These are phyloP conservation scores for Pachyseris speciosa DNA, from an alignment of 64 coral and sea anemone genomes.

Conservation along the genomic window DNA sequence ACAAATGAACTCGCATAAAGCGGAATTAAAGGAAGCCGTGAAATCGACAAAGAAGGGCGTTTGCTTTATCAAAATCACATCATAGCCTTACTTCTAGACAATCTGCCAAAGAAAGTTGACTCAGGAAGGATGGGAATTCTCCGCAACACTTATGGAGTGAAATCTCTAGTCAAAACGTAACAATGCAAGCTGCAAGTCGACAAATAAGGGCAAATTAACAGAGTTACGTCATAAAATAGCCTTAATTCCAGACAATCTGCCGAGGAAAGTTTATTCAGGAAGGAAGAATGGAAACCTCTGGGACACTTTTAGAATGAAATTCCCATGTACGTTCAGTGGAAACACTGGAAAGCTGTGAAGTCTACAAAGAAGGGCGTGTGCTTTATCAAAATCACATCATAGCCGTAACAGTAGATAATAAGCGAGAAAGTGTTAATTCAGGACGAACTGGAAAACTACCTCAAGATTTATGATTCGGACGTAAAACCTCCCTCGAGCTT, in stretches of 20 bases:
- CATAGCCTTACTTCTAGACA: background rate
- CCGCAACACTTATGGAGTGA: background rate
- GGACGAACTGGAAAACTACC: background rate
- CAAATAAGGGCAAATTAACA: too few relatives aligned
- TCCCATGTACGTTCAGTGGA: too few relatives aligned
- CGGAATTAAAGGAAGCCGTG: conserved; percentile 39
- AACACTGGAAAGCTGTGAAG: conserved; percentile 12
- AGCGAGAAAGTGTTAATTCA: background rate
- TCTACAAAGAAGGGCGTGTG: conserved; percentile 55
- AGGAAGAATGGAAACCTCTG: too few relatives aligned
- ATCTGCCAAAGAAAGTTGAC: background rate
- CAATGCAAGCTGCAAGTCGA: too few relatives aligned
- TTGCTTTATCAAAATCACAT: conserved; percentile 55
- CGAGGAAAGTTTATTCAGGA: too few relatives aligned
- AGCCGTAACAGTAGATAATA: background rate
- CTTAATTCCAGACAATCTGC: too few relatives aligned
- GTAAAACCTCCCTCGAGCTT: too few relatives aligned
- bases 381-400: conserved; percentile 44
- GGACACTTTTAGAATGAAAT: too few relatives aligned
- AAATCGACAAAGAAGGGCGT: conserved; percentile 43
- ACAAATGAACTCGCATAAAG: background rate
- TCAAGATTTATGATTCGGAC: background rate
- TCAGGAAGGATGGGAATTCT: background rate
- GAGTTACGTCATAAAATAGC: too few relatives aligned
- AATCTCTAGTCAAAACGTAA: too few relatives aligned